These are phyloP conservation scores for Ctenosaura bakeri DNA, from an alignment of 2,797 vertebrate genomes.

Conservation along the genomic window DNA sequence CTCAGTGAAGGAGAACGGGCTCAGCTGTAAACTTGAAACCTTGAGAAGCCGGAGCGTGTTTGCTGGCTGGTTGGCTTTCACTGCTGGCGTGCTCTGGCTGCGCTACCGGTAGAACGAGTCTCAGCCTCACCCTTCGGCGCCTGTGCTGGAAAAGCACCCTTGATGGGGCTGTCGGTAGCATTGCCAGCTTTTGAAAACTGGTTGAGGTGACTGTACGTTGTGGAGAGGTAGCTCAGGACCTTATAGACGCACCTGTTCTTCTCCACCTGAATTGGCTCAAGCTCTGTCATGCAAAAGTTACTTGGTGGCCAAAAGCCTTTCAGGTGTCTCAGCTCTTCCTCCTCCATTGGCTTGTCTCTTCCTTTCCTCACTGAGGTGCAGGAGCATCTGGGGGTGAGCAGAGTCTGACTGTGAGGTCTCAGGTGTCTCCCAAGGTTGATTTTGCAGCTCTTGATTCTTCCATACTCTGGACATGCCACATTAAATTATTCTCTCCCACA, in stretches of 20 bases:
- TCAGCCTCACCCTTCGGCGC: neutral
- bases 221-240: no score
- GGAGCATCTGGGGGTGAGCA: neutral
- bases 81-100: no score
- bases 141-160: neutral
- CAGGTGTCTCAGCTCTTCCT: no score
- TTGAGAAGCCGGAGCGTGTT: neutral
- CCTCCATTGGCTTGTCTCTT: neutral
- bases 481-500: no score
- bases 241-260: neutral
- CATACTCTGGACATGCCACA: no score
- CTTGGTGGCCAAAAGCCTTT: neutral
- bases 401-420: no score
- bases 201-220: no score
- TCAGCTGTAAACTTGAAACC: neutral
- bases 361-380: neutral
- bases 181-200: neutral
- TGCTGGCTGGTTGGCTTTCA: no score
- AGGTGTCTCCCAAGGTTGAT: no score
- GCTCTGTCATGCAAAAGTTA: no score
- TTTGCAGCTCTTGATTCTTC: no score
- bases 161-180: neutral
- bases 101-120: neutral
- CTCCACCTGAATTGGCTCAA: neutral
- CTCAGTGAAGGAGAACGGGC: neutral